Percentiles rank a stretch among this genome's conserved stretches.
phyloP scores from a whole-genome alignment of 2,797 vertebrate genomes.

The Artibeus lituratus region DNA sequence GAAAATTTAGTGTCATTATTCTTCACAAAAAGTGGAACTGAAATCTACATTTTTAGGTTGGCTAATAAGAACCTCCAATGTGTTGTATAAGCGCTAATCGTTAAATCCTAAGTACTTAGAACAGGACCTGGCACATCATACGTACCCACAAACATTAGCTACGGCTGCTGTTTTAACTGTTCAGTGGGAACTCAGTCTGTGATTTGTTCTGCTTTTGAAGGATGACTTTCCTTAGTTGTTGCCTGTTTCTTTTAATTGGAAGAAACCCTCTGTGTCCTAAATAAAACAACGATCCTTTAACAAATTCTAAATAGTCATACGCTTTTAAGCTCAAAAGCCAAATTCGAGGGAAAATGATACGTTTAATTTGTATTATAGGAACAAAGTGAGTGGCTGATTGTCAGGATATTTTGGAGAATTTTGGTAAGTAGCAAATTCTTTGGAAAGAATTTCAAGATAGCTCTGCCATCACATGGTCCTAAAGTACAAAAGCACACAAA shows the following conservation, averaged over 20 bases:
- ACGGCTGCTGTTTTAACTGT: background rate
- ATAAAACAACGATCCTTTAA: conserved; percentile 65
- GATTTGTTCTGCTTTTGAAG: background rate
- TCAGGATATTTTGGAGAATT: background rate
- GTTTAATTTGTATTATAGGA: conserved; percentile 23
- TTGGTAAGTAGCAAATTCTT: conserved; percentile 24
- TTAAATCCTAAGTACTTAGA: background rate
- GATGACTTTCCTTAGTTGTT: background rate
- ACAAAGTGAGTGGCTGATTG: conserved; percentile 29
- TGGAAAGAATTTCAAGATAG: conserved; percentile 50
- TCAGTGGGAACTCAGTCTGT: background rate
- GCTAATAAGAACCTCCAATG: background rate
- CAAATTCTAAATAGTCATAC: conserved; percentile 9
- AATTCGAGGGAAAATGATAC: conserved; percentile 40
- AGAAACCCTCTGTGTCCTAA: conserved; percentile 37
- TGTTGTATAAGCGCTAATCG: background rate
- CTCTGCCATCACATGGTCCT: background rate
- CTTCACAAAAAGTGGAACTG: background rate
- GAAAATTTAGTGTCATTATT: background rate
- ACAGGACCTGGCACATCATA: background rate
- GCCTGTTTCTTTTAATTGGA: conserved; percentile 35
- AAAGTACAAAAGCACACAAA: conserved; percentile 53
- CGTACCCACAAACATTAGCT: background rate
- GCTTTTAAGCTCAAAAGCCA: background rate
- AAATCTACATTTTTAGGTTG: background rate